phyloP scores from a whole-genome alignment of 2,113 vertebrate genomes.

The Upupa epops region DNA sequence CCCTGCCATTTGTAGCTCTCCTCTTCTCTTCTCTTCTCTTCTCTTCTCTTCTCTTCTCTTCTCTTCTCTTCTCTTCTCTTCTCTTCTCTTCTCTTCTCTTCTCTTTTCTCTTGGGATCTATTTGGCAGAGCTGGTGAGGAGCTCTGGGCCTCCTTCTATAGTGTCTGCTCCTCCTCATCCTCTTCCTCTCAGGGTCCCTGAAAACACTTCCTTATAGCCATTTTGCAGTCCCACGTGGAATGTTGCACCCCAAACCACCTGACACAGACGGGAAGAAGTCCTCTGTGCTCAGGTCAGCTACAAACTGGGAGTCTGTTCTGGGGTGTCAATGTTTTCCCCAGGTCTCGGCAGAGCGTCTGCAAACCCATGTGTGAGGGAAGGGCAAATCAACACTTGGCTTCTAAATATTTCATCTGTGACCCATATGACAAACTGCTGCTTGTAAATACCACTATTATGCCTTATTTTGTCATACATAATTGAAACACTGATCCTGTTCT shows the following conservation, averaged over 20 bases:
- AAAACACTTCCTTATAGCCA: not conserved
- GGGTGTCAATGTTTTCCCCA: not conserved
- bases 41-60: no score
- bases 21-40: no score
- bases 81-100: no score
- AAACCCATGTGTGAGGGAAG: not conserved
- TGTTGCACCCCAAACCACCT: not conserved
- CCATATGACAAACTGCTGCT: conserved; percentile 17
- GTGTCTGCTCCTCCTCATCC: not conserved
- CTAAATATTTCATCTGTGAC: conserved; percentile 23
- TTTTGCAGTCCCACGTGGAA: accelerated
- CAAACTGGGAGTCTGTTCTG: not conserved
- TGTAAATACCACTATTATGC: conserved; percentile 19
- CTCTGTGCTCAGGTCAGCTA: not conserved
- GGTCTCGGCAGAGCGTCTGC: not conserved
- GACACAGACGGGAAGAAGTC: not conserved
- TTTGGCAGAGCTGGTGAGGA: not conserved
- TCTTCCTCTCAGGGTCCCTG: not conserved
- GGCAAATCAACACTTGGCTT: not conserved
- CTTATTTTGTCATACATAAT: conserved; percentile 31
- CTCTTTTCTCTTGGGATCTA: not conserved
- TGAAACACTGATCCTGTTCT: not conserved
- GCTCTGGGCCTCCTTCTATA: accelerated
- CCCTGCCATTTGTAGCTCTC: not conserved
- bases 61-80: no score